Evolutionary conservation across 1,140 invertebrate species (phyloP), one percentile per base, ranked within the genome.

Genomic region (Cyphomyrmex costatus): DNA sequence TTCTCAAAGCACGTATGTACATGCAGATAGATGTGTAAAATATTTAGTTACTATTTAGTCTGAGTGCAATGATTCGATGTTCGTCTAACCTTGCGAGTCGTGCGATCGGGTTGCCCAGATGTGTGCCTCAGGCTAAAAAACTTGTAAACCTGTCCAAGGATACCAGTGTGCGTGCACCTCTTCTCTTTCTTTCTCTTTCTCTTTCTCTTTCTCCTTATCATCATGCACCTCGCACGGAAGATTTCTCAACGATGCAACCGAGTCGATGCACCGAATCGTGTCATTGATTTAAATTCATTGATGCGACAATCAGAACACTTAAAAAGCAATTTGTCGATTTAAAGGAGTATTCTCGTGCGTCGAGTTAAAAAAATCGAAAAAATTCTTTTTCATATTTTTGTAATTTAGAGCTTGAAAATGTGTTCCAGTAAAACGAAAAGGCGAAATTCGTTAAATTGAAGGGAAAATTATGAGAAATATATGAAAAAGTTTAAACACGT

Each of bases 61-160:
- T 63, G 89, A 82, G 21, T 49, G 83, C 88, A 78, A 90, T 90
- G 71, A 90, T 88, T 90, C 63, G 76, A 51, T 87, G 63, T 63
- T 85, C 58, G 33, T 21, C 79, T 85, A 42, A 88, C 80, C 82
- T 66, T 27, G 73, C 66, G 76, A 89, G 76, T 87, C 53, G 60
- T 42, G 33, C 83, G 74, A 85, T 89, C 74, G 73, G 49, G 78
- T 86, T 87, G 71, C 70, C 76, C 79, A 76, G 88, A 88, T 82
- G 77, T 21, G 21, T 66, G 49, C 56, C 58, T 63, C 46, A n/a
- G n/a, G 21, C 42, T 85, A 71, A 86, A 80, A 61, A 86, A 46
- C 49, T 80, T 19, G 71, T 58, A 68, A 78, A 86, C 56, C 36
- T 86, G 77, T 89, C 77, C 87, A 27, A 68, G n/a, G 68, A 74